Evolutionary conservation across 2,797 vertebrate species (phyloP).

Genomic region (Acipenser ruthenus): DNA sequence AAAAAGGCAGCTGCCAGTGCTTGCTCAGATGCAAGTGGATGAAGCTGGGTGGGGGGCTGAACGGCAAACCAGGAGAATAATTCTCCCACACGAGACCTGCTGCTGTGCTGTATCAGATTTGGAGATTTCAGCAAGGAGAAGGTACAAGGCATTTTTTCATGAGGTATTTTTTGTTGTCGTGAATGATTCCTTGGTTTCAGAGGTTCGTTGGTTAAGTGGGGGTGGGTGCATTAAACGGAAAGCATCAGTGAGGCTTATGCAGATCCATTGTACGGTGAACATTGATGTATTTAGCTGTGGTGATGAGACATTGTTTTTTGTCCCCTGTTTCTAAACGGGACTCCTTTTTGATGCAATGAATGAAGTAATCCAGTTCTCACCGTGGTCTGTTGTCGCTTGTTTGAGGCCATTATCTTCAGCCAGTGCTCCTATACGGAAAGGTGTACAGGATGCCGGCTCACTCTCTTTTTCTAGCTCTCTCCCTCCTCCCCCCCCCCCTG

Average conservation of each 20-base stretch:
- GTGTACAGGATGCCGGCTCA: slow-evolving; percentile 43
- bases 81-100: not conserved
- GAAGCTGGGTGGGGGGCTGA: slow-evolving; percentile 42
- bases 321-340: slow-evolving; percentile 24
- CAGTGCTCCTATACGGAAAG: slow-evolving; percentile 34
- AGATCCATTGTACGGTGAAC: slow-evolving; percentile 49
- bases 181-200: slow-evolving; percentile 21
- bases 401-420: slow-evolving; percentile 52
- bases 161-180: slow-evolving; percentile 28
- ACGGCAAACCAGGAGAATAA: slow-evolving; percentile 26
- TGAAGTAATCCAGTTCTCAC: slow-evolving; percentile 24
- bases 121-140: slow-evolving; percentile 8
- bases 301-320: slow-evolving; percentile 27
- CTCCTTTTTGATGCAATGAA: slow-evolving; percentile 24
- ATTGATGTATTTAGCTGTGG: slow-evolving; percentile 55
- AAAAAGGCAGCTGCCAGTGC: slow-evolving; percentile 56
- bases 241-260: slow-evolving; percentile 38
- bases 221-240: slow-evolving; percentile 38
- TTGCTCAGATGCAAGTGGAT: slow-evolving; percentile 61
- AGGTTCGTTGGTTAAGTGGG: slow-evolving; percentile 20
- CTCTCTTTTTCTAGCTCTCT: slow-evolving; percentile 23
- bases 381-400: slow-evolving; percentile 49
- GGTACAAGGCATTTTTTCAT: slow-evolving; percentile 6
- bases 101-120: slow-evolving; percentile 7
- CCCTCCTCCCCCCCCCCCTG: slow-evolving; percentile 19